phyloP scores from a whole-genome alignment of 2,113 vertebrate genomes.

The Pelusios castaneus region DNA sequence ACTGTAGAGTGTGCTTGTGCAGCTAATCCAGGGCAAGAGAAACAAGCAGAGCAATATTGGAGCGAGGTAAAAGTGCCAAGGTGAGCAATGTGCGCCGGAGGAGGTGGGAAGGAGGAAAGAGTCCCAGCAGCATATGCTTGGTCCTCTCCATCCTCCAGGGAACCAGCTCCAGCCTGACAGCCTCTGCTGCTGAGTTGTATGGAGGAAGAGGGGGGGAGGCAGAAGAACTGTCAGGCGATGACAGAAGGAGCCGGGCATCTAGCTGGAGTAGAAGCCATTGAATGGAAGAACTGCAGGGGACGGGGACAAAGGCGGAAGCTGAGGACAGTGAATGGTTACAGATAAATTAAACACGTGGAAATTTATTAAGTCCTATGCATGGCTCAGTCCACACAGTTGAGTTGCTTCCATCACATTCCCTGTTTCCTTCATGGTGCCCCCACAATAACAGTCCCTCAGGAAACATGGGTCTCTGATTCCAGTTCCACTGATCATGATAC shows the following conservation, averaged over 20 bases:
- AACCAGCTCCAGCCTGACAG: background rate
- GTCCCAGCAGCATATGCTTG: background rate
- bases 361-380: background rate
- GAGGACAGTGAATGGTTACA: background rate
- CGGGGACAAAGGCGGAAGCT: background rate
- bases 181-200: background rate
- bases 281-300: background rate
- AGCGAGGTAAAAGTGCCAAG: background rate
- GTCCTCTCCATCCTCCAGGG: background rate
- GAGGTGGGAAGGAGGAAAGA: background rate
- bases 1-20: background rate
- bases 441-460: background rate
- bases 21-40: background rate
- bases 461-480: background rate
- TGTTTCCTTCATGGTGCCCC: background rate
- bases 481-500: background rate
- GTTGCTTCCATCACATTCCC: background rate
- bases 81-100: background rate
- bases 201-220: background rate
- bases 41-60: background rate
- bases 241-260: rapidly evolving
- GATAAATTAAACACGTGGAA: background rate
- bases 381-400: background rate
- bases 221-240: background rate
- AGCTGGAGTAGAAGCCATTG: background rate